These are phyloP conservation scores for Bilobella aurantiaca DNA, from an alignment of 1,140 invertebrate species.

Conservation along the genomic window DNA sequence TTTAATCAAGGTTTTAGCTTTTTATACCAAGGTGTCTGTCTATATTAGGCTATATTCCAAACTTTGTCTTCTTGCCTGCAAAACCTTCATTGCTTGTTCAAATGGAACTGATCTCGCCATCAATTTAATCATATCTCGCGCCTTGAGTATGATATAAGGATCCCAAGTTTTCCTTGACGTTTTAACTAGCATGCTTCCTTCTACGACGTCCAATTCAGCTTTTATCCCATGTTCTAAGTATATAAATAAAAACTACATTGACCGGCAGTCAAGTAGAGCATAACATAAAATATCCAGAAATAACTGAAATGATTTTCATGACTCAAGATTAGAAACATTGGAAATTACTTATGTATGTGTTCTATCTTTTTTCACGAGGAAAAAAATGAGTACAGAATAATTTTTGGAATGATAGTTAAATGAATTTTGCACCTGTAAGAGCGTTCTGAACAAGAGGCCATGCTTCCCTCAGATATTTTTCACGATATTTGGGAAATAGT, in stretches of 20 bases:
- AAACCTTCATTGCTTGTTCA: conserved; percentile 76
- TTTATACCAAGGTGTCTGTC: too few relatives aligned
- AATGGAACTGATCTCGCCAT: conserved; percentile 91
- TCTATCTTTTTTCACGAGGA: too few relatives aligned
- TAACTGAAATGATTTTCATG: too few relatives aligned
- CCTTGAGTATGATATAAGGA: conserved; percentile 94
- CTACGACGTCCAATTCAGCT: conserved; percentile 85
- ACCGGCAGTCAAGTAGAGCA: neutral
- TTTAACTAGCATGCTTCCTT: conserved; percentile 88
- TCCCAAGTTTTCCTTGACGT: conserved; percentile 98
- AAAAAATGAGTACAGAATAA: too few relatives aligned
- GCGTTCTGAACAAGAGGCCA: conserved; percentile 90
- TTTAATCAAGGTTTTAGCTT: too few relatives aligned
- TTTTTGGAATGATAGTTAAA: neutral
- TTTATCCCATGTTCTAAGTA: conserved; percentile 58
- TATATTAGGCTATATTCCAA: too few relatives aligned
- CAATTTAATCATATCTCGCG: conserved; percentile 90
- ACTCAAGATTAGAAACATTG: too few relatives aligned
- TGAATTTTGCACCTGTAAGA: conserved; percentile 41
- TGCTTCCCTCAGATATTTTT: conserved; percentile 89
- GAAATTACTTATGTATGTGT: too few relatives aligned
- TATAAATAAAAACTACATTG: neutral
- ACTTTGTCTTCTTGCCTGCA: conserved; percentile 43
- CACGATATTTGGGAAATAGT: conserved; percentile 82
- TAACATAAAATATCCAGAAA: neutral